Base-by-base conservation (phyloP, 2,888 invertebrate species). In the Drosophila emarginata region DNA sequence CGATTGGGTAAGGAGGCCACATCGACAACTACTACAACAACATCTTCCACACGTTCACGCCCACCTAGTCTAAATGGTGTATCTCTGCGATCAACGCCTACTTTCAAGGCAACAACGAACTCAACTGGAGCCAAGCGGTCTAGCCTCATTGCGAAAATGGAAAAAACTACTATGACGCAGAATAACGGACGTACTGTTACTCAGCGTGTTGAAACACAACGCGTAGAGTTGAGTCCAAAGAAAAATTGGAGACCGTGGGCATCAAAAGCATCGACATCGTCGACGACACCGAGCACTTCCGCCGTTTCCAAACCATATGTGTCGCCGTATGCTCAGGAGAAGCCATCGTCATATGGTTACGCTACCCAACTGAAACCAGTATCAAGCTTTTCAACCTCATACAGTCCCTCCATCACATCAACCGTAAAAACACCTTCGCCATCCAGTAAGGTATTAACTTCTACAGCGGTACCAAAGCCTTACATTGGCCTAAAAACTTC, bases 181-280 rank as follows among this genome's bases (percentile, higher is more conserved):
- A 91, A 88, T 36, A 78, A 86, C 63, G 90, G 90, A 18, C 76
- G 81, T 15, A 83, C 64, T 5, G 74, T 90, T 14, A 89, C 89
- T 1, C 86, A 88, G 56, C 80, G 78, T 12, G 75, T 82, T 51
- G 88, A 90, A 64, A 79, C 87, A 9, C 75, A 78, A 32, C 80
- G 79, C 0, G 70, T 89, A 1, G 72, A 68, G 28, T 37, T 81
- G 3, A 74, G 57, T 32, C 57, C 63, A 0, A 80, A 53, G n/a
- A 62, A 59, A 1, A 77, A 61, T 1, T 74, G 80, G 68, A 45
- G 76, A 50, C 67, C 78, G 3, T 59, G 74, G 45, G 11, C 61
- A 7, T 36, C 74, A n/a, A 14, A 50, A 2, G 14, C 71, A 4
- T 40, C 68, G 52, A 59, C 61, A 1, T 60, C 52, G 2, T 21